Conservation (phyloP, 2,797 vertebrate genomes). For the Chaenodraco wilsoni region DNA sequence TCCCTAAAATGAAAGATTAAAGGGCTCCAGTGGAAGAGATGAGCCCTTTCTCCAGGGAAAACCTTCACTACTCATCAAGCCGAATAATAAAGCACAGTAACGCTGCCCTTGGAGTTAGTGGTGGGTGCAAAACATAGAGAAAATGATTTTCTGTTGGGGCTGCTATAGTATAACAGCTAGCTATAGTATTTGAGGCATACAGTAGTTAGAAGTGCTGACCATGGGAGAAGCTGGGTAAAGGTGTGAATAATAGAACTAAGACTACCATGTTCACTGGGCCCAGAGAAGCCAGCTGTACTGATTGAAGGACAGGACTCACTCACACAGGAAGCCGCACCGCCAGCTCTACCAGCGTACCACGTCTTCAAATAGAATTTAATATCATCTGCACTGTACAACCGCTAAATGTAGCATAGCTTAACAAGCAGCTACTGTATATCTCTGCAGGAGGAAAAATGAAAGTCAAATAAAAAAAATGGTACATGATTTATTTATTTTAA, state of each 20-base stretch:
- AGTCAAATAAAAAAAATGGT: constrained; percentile 21
- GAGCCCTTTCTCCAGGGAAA: constrained; percentile 36
- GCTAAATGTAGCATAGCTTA: constrained; percentile 19
- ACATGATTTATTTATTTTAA: constrained; percentile 36
- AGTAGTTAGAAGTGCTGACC: constrained; percentile 51
- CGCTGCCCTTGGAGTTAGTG: constrained; percentile 24
- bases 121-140: constrained; percentile 32
- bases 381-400: constrained; percentile 45
- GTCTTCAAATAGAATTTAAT: constrained; percentile 59
- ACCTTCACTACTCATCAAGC: constrained; percentile 38
- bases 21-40: constrained; percentile 36
- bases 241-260: constrained; percentile 75
- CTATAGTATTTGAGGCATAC: constrained; percentile 12
- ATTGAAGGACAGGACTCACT: constrained; percentile 32
- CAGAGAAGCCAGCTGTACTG: constrained; percentile 31
- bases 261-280: constrained; percentile 15
- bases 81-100: constrained; percentile 64
- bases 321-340: constrained; percentile 30
- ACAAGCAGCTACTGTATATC: not conserved
- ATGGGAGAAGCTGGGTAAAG: constrained; percentile 37
- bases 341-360: constrained; percentile 34
- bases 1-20: constrained; percentile 35
- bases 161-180: constrained; percentile 23
- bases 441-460: constrained; percentile 8
- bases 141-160: constrained; percentile 17